Evolutionary conservation across 2,888 invertebrate genomes (phyloP).

Genomic region (Drosophila falleni): DNA sequence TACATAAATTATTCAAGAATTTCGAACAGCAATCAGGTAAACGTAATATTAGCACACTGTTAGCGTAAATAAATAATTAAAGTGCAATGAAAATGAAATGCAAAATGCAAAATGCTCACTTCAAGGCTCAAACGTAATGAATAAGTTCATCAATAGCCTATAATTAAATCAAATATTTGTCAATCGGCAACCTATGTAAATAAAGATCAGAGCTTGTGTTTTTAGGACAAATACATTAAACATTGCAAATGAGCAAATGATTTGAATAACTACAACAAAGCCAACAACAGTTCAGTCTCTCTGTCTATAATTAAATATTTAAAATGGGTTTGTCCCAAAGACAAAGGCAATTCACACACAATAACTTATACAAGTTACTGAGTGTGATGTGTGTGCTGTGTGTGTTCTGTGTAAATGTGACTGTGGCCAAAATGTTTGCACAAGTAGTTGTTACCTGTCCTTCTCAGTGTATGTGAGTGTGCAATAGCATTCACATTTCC

Average conservation of each 20-base stretch:
- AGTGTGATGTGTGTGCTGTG: slow-evolving; percentile 17
- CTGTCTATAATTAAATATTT: slow-evolving; percentile 65
- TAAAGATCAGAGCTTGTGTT: slow-evolving; percentile 53
- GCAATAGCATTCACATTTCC: slow-evolving; percentile 60
- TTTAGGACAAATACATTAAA: slow-evolving; percentile 55
- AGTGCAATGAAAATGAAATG: slow-evolving; percentile 11
- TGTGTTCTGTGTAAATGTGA: slow-evolving; percentile 30
- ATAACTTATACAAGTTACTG: slow-evolving; percentile 2
- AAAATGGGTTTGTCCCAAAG: slow-evolving; percentile 37
- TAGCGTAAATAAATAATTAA: slow-evolving; percentile 44
- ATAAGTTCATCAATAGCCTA: slow-evolving; percentile 28
- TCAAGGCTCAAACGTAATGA: slow-evolving; percentile 14
- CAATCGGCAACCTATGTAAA: slow-evolving; percentile 30
- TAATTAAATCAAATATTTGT: slow-evolving; percentile 55
- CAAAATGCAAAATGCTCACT: slow-evolving; percentile 29
- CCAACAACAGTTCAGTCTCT: slow-evolving; percentile 7
- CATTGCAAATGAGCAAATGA: slow-evolving; percentile 63
- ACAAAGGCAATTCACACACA: slow-evolving; percentile 41
- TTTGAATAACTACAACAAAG: slow-evolving; percentile 60
- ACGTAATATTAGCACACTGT: slow-evolving; percentile 47
- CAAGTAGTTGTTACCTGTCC: slow-evolving; percentile 58
- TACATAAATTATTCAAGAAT: slow-evolving; percentile 45
- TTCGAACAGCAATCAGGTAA: slow-evolving; percentile 43
- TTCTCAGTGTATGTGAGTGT: slow-evolving; percentile 28
- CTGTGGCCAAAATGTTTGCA: slow-evolving; percentile 55